Base-by-base conservation (phyloP, 2,888 invertebrate species). In the Mesorhabditis belari region DNA sequence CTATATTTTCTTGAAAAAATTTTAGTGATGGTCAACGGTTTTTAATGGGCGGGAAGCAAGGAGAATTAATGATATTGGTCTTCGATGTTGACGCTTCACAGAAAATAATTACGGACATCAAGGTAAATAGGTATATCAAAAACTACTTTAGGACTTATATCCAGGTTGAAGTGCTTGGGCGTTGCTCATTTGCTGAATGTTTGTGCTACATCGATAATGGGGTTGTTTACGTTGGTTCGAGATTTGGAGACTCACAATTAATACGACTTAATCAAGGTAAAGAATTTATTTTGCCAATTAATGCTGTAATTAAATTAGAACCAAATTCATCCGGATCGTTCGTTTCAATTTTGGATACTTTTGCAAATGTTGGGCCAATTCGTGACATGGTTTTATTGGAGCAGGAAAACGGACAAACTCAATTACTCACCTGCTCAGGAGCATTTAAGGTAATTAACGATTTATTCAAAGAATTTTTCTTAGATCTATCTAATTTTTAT, bases 201-300 rank as follows among this genome's bases (percentile, higher is more conserved):
- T 89, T 98, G 81, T 94, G 94, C 0, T 98, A 98, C 83, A 85
- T 98, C 66, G 98, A 98, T 83, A 98, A 98, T 83, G 94, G 95
- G 9, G 95, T 98, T 6, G 88, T 98, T 26, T 98, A 83, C 71
- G 81, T 98, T 73, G 98, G 96, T 0, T 95, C 95, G 0, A 87
- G 94, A 17, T 86, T 96, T 57, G 98, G 98, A 0, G 98, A 98
- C 83, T 95, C 94, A 0, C 95, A 96, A 69, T 85, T 98, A 4
- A 89, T 98, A 21, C 82, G 83, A 72, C 82, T 84, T 59, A 61
- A 69, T 35, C n/a, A n/a, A n/a, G n/a, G n/a, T n/a, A n/a, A n/a
- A n/a, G 44, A 35, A n/a, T 17, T 9, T 35, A 35, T 35, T 35
- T 35, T 35, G 44, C 12, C 44, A 9, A 35, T 35, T 9, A 9